Evolutionary conservation across 2,113 vertebrate species (phyloP).

Genomic region (Peromyscus polionotus): DNA sequence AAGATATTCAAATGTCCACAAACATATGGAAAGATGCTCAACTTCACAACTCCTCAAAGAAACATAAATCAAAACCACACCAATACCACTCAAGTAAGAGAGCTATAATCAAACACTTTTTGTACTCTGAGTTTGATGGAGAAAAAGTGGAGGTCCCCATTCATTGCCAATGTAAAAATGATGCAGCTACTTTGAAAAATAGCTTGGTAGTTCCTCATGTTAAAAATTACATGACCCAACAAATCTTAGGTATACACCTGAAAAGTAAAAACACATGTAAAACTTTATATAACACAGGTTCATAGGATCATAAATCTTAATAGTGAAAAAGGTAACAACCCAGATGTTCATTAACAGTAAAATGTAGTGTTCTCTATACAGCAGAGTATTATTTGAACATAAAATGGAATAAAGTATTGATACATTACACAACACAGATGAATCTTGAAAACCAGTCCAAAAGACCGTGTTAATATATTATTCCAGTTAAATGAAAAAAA

Average conservation of each 20-base stretch:
- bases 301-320: background rate
- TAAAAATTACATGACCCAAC: background rate
- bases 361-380: background rate
- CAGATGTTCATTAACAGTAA: slow-evolving; percentile 1
- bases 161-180: background rate
- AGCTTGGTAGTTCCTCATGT: background rate
- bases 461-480: background rate
- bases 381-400: background rate
- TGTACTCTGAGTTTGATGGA: background rate
- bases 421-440: background rate
- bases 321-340: background rate
- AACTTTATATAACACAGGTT: slow-evolving; percentile 30
- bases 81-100: background rate
- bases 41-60: slow-evolving; percentile 3
- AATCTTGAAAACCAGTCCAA: background rate
- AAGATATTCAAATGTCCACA: background rate
- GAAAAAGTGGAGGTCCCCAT: background rate
- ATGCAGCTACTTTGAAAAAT: background rate
- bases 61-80: background rate
- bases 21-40: background rate
- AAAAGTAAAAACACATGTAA: slow-evolving; percentile 33
- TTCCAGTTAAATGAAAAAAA: slow-evolving; percentile 47
- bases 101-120: slow-evolving; percentile 27
- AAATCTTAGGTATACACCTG: background rate
- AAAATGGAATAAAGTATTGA: slow-evolving; percentile 13